These are phyloP conservation scores for Nowickia ferox DNA, from an alignment of 2,888 invertebrate genomes.

Conservation along the genomic window DNA sequence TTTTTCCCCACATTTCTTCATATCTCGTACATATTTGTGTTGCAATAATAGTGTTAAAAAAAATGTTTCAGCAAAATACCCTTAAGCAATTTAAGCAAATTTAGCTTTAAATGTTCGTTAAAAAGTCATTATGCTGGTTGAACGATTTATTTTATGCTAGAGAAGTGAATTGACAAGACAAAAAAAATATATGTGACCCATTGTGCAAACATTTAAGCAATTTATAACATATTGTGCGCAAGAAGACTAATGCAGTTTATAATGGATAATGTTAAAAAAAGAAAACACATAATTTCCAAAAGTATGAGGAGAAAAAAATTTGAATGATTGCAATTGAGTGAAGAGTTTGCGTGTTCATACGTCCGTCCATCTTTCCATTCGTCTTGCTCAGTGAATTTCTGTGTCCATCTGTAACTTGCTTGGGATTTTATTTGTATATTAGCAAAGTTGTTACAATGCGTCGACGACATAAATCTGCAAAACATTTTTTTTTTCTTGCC, in stretches of 20 bases:
- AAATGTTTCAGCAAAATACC: not conserved
- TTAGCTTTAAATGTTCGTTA: constrained; percentile 42
- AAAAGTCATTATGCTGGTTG: constrained; percentile 30
- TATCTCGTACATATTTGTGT: not conserved
- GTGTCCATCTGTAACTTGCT: constrained; percentile 1
- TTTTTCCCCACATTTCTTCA: not conserved
- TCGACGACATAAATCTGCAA: constrained; percentile 40
- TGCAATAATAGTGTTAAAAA: not conserved
- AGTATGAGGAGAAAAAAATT: constrained; percentile 4
- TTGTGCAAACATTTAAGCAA: constrained; percentile 6
- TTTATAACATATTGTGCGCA: constrained; percentile 5
- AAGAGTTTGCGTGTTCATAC: not conserved
- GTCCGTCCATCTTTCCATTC: not conserved
- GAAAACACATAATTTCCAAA: not conserved
- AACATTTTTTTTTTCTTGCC: constrained; percentile 8
- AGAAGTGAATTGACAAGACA: constrained; percentile 10
- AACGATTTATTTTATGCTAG: not conserved
- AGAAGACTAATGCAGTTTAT: constrained; percentile 44
- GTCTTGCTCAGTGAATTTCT: not conserved
- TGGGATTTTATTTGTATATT: constrained; percentile 10
- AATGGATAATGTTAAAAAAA: not conserved
- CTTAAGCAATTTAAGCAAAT: not conserved
- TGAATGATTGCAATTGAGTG: not conserved
- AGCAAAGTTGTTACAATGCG: constrained; percentile 13
- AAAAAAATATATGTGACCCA: not conserved